These are phyloP conservation scores for Mus spretus DNA, from an alignment of 2,797 vertebrate genomes.

Conservation along the genomic window DNA sequence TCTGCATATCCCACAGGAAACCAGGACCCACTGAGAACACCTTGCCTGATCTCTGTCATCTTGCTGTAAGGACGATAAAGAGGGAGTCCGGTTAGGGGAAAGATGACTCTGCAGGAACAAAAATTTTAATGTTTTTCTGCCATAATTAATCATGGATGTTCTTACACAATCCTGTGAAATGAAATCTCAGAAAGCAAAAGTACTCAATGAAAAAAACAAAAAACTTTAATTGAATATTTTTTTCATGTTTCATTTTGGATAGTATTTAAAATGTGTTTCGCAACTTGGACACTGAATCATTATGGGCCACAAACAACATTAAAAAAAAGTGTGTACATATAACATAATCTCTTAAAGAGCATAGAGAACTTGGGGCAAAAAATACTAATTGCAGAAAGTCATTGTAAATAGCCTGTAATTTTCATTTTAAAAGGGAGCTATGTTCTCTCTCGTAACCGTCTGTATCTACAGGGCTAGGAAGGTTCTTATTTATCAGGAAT, in stretches of 20 bases:
- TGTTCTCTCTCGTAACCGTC: background rate
- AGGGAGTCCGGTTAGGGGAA: background rate
- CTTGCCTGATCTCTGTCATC: background rate
- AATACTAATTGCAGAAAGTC: background rate
- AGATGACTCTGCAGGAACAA: background rate
- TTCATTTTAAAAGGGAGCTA: background rate
- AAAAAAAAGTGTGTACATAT: background rate
- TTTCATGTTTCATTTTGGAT: background rate
- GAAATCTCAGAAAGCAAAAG: background rate
- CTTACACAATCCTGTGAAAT: background rate
- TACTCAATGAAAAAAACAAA: background rate
- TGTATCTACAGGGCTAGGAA: background rate
- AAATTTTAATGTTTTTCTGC: background rate
- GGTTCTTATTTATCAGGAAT: background rate
- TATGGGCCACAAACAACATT: no score
- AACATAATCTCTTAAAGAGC: background rate
- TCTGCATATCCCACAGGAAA: conserved; percentile 13
- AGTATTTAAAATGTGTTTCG: background rate
- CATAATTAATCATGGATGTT: background rate
- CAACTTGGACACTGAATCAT: background rate
- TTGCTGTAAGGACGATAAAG: conserved; percentile 29
- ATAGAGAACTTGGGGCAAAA: background rate
- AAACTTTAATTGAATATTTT: background rate
- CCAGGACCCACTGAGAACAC: background rate
- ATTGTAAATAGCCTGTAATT: background rate